These are phyloP conservation scores for Orthonyx spaldingii DNA, from an alignment of 2,113 vertebrate genomes.

Conservation along the genomic window DNA sequence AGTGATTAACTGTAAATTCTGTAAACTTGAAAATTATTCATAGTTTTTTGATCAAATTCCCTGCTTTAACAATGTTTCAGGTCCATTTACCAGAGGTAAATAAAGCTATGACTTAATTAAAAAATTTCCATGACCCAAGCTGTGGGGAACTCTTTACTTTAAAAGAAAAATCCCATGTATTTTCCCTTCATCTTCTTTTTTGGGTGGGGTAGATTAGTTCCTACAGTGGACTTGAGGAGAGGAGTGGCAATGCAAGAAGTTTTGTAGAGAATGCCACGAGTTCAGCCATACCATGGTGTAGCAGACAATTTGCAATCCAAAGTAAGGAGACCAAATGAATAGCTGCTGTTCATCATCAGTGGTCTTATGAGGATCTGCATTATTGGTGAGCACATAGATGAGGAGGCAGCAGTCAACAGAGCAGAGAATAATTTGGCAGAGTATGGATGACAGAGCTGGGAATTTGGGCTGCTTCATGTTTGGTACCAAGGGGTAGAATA, in stretches of 20 bases:
- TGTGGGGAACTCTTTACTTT: neutral
- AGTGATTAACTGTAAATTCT: neutral
- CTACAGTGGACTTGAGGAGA: neutral
- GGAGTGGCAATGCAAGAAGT: neutral
- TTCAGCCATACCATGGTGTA: neutral
- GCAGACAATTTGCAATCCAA: neutral
- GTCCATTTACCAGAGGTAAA: neutral
- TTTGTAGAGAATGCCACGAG: neutral
- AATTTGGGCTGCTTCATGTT: neutral
- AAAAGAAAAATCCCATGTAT: neutral
- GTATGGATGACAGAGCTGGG: neutral
- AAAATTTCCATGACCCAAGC: neutral
- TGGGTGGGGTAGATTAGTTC: neutral
- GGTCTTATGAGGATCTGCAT: fast-evolving
- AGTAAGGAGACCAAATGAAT: neutral
- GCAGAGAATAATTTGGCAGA: neutral
- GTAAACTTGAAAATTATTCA: neutral
- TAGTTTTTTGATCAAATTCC: neutral
- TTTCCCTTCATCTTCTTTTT: neutral
- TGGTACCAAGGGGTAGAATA: neutral
- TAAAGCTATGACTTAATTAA: neutral
- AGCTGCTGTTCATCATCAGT: neutral
- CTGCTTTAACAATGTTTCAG: neutral
- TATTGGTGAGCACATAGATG: neutral
- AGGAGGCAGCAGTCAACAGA: neutral